Evolutionary conservation across 2,797 vertebrate species (phyloP).

Genomic region (Poecilia gillii): DNA sequence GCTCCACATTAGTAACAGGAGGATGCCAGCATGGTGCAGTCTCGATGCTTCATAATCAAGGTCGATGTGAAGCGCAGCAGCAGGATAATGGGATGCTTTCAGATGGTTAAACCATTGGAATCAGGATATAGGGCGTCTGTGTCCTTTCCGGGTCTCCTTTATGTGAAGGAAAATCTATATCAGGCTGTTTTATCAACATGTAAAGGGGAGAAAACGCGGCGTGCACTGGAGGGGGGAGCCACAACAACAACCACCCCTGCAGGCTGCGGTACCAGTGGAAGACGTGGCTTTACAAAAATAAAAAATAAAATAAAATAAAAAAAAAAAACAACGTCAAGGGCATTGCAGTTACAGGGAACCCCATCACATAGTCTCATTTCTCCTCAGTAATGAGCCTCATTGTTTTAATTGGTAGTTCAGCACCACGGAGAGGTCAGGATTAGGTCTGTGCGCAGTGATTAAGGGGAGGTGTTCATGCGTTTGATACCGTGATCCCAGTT

Average conservation of each 20-base stretch:
- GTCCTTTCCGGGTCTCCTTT: conserved; percentile 23
- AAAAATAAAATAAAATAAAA: background rate
- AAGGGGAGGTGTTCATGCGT: conserved; percentile 8
- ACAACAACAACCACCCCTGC: conserved; percentile 72
- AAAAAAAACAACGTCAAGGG: conserved; percentile 32
- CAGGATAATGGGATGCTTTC: conserved; percentile 36
- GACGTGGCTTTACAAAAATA: conserved; percentile 45
- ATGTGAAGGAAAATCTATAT: conserved; percentile 36
- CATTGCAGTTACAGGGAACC: conserved; percentile 36
- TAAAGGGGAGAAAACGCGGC: conserved; percentile 56
- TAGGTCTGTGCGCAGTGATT: conserved; percentile 28
- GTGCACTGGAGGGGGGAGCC: conserved; percentile 50
- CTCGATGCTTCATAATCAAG: conserved; percentile 74
- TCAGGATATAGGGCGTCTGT: conserved; percentile 2
- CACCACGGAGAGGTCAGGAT: conserved; percentile 73
- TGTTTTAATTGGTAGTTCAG: conserved; percentile 62
- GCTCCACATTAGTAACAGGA: background rate
- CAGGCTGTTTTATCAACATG: conserved; percentile 56
- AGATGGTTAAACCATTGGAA: conserved; percentile 24
- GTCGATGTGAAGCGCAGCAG: conserved; percentile 70
- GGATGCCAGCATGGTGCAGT: conserved; percentile 51
- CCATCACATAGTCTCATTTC: background rate
- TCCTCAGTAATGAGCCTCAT: background rate
- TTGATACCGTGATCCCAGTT: conserved; percentile 25
- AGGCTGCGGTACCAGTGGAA: conserved; percentile 77